A percentile compares a stretch with the other conserved stretches of the same genome.
These are phyloP conservation scores for Lasioglossum albipes DNA, from an alignment of 1,140 invertebrate genomes.

Conservation along the genomic window DNA sequence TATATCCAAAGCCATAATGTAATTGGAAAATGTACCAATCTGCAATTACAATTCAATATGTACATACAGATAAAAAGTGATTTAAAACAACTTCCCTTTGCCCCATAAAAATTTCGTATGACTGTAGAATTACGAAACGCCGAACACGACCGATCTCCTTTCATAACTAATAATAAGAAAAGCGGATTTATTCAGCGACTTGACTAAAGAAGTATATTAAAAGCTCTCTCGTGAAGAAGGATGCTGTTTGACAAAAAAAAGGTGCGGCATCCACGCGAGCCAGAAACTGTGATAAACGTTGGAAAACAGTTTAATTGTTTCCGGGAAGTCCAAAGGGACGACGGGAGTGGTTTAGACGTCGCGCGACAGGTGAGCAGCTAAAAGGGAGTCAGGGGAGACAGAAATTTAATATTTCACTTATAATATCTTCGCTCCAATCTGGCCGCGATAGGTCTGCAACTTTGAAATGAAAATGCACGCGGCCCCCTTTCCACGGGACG, in stretches of 20 bases:
- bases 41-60: too few relatives aligned
- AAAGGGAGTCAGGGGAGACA: conserved; percentile 51
- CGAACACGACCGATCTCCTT: too few relatives aligned
- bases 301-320: conserved; percentile 47
- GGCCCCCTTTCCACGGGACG: conserved; percentile 66
- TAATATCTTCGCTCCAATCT: conserved; percentile 76
- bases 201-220: too few relatives aligned
- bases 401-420: conserved; percentile 76
- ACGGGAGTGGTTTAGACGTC: conserved; percentile 27
- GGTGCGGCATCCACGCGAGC: not conserved
- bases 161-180: too few relatives aligned
- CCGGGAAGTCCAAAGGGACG: conserved; percentile 14
- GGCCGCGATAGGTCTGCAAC: conserved; percentile 72
- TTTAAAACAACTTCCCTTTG: too few relatives aligned
- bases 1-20: too few relatives aligned
- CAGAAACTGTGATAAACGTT: not conserved
- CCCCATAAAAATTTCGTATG: too few relatives aligned
- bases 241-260: not conserved
- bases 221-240: not conserved
- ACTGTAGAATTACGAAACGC: too few relatives aligned
- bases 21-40: too few relatives aligned
- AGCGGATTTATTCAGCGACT: too few relatives aligned
- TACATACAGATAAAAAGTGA: too few relatives aligned
- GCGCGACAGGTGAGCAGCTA: conserved; percentile 51
- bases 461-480: conserved; percentile 76